Evolutionary conservation across 2,113 vertebrate species (phyloP).

Genomic region (Upupa epops): DNA sequence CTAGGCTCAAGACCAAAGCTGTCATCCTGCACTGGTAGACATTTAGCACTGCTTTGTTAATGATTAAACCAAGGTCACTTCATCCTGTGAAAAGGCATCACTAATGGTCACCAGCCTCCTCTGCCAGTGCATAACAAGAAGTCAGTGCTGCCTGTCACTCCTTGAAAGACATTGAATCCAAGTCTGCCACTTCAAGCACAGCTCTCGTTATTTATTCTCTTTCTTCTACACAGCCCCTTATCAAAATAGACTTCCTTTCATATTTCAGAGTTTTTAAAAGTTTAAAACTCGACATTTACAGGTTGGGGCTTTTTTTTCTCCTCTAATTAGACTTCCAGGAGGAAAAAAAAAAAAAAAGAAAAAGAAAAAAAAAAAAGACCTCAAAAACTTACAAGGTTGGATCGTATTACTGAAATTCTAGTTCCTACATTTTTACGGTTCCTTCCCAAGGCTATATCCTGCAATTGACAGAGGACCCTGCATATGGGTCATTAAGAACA

Average conservation of each 20-base stretch:
- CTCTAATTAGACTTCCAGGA: neutral
- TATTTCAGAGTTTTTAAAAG: slow-evolving; percentile 31
- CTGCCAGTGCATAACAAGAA: slow-evolving; percentile 8
- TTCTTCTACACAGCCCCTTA: slow-evolving; percentile 32
- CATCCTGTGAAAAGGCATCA: neutral
- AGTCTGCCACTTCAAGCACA: slow-evolving; percentile 25
- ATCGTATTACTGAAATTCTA: neutral
- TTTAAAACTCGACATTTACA: slow-evolving; percentile 43
- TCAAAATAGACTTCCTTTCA: slow-evolving; percentile 57
- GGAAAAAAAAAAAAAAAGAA: neutral
- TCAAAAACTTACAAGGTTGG: neutral
- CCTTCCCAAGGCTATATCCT: neutral
- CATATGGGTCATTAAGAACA: neutral
- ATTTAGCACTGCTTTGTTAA: neutral
- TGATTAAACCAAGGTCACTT: neutral
- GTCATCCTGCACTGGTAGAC: neutral
- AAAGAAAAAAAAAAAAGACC: neutral
- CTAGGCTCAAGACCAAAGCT: neutral
- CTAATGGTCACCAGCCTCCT: slow-evolving; percentile 8
- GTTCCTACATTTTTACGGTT: neutral
- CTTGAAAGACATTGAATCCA: slow-evolving; percentile 21
- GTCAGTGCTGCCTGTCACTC: slow-evolving; percentile 15
- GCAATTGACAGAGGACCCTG: neutral
- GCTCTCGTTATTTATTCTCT: slow-evolving; percentile 69
- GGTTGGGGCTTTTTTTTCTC: neutral